Evolutionary conservation across 1,140 invertebrate species (phyloP).

Genomic region (Caenorhabditis latens): DNA sequence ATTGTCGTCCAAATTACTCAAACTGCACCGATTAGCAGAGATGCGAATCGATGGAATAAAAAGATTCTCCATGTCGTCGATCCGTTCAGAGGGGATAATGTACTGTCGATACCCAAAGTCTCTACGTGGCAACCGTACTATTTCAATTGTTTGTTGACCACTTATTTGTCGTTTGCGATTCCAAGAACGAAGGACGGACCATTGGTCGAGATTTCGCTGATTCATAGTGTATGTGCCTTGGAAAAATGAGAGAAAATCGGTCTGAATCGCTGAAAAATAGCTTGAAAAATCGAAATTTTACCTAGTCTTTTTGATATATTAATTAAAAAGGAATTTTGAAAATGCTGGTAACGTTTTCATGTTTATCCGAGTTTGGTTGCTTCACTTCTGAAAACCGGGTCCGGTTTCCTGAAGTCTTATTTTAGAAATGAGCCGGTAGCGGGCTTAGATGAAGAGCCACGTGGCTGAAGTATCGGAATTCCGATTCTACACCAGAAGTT

Average conservation of each 20-base stretch:
- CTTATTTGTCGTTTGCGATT: conserved; percentile 39
- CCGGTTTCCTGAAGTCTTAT: no score
- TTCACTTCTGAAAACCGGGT: no score
- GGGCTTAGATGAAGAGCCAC: no score
- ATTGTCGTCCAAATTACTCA: not conserved
- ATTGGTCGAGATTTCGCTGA: not conserved
- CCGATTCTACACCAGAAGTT: no score
- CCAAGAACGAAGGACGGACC: conserved; percentile 50
- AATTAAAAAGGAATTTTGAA: no score
- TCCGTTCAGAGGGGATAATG: conserved; percentile 45
- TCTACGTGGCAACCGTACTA: conserved; percentile 55
- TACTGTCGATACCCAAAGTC: conserved; percentile 25
- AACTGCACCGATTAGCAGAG: not conserved
- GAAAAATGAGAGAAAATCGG: not conserved
- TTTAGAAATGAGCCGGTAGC: no score
- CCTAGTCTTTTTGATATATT: no score
- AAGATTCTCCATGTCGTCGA: conserved; percentile 54
- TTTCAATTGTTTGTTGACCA: conserved; percentile 52
- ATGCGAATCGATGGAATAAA: conserved; percentile 51
- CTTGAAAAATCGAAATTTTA: no score
- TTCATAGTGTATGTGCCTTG: conserved; percentile 4
- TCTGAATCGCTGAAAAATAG: no score
- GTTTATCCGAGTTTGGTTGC: no score
- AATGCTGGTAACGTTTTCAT: no score
- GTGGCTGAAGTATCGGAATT: no score